Conservation (phyloP, 2,113 vertebrate genomes). For the Bufo gargarizans region DNA sequence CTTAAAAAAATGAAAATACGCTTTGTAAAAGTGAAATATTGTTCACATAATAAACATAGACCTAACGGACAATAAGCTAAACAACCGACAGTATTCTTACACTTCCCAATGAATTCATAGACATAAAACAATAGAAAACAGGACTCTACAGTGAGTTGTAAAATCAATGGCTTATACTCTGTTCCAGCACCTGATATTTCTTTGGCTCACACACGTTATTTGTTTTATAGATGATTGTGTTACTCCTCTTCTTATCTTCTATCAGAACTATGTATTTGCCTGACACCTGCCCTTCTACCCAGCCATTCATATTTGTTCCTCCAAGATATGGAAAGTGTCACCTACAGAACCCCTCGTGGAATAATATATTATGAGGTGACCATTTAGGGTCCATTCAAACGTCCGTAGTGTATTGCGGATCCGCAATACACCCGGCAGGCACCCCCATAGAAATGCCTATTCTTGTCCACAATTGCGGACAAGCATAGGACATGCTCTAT, state of each 20-base stretch:
- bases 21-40: not conserved
- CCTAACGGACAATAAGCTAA: not conserved
- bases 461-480: too few species aligned
- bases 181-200: constrained; percentile 18
- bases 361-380: not conserved
- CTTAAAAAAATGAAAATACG: not conserved
- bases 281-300: not conserved
- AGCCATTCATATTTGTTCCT: not conserved
- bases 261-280: not conserved
- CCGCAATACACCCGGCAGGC: too few species aligned
- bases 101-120: not conserved
- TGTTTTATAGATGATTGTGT: not conserved
- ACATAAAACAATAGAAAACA: not conserved
- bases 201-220: constrained; percentile 14
- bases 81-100: not conserved
- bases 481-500: too few species aligned
- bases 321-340: not conserved
- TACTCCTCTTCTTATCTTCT: not conserved
- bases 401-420: too few species aligned
- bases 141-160: not conserved
- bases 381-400: not conserved
- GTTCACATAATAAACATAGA: not conserved
- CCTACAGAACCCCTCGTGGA: not conserved
- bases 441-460: too few species aligned
- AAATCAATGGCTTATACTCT: constrained; percentile 9